These are phyloP conservation scores for Ailuropoda melanoleuca DNA, from an alignment of 2,113 vertebrate species.

Conservation along the genomic window DNA sequence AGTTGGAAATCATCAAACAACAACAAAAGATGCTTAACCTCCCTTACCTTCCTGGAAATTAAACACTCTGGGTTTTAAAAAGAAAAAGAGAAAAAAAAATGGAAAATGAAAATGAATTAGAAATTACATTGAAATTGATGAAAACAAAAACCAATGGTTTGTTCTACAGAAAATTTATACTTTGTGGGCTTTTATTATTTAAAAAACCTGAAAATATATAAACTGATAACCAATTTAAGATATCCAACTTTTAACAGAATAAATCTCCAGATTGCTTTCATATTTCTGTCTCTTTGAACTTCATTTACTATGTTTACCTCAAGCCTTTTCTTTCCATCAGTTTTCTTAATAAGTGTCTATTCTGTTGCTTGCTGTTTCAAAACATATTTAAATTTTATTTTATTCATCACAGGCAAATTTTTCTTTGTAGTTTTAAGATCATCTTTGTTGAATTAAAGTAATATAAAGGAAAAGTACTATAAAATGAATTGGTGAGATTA, in stretches of 20 bases:
- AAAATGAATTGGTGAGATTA: not conserved
- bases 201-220: not conserved
- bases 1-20: not conserved
- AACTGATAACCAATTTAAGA: not conserved
- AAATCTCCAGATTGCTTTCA: not conserved
- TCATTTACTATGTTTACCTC: not conserved
- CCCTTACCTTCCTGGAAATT: not conserved
- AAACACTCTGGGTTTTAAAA: not conserved
- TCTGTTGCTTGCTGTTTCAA: not conserved
- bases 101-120: not conserved
- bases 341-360: not conserved
- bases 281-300: not conserved
- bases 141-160: not conserved
- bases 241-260: not conserved
- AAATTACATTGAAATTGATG: not conserved
- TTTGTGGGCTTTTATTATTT: not conserved
- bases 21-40: not conserved
- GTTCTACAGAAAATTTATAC: not conserved
- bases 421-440: constrained; percentile 25
- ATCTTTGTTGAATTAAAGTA: constrained; percentile 28
- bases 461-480: not conserved
- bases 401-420: not conserved
- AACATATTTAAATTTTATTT: constrained; percentile 1
- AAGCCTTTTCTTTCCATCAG: not conserved
- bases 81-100: not conserved